These are phyloP conservation scores for Sardina pilchardus DNA, from an alignment of 2,113 vertebrate genomes.

Conservation along the genomic window DNA sequence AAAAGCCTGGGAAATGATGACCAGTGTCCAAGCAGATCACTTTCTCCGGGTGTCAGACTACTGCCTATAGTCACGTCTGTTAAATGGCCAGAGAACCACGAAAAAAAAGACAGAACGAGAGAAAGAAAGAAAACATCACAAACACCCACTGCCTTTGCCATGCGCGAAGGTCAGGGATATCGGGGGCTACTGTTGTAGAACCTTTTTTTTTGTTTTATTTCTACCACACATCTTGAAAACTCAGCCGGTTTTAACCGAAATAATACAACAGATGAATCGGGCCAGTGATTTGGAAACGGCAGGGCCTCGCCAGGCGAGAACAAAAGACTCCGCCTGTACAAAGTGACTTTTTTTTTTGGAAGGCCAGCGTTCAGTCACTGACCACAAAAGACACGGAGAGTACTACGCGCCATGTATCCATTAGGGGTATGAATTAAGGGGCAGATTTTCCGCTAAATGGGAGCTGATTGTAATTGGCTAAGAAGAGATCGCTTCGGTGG, in stretches of 20 bases:
- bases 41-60: not conserved
- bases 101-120: not conserved
- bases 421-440: not conserved
- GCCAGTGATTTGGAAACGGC: conserved; percentile 23
- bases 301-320: conserved; percentile 3
- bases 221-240: not conserved
- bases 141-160: not conserved
- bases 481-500: not conserved
- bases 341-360: conserved; percentile 34
- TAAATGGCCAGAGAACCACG: not conserved
- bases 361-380: not conserved
- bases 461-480: not conserved
- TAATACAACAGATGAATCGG: conserved; percentile 4
- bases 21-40: not conserved
- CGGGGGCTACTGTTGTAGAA: not conserved
- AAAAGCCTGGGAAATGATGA: not conserved
- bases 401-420: not conserved
- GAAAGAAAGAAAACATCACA: not conserved
- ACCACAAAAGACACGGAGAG: not conserved
- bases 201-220: not conserved
- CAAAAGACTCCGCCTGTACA: not conserved
- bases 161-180: not conserved
- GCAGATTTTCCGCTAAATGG: not conserved
- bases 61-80: not conserved
- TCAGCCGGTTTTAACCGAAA: conserved; percentile 12